Evolutionary conservation across 2,797 vertebrate species (phyloP), one percentile per base, ranked within the genome.

Genomic region (Meriones psammophilus): DNA sequence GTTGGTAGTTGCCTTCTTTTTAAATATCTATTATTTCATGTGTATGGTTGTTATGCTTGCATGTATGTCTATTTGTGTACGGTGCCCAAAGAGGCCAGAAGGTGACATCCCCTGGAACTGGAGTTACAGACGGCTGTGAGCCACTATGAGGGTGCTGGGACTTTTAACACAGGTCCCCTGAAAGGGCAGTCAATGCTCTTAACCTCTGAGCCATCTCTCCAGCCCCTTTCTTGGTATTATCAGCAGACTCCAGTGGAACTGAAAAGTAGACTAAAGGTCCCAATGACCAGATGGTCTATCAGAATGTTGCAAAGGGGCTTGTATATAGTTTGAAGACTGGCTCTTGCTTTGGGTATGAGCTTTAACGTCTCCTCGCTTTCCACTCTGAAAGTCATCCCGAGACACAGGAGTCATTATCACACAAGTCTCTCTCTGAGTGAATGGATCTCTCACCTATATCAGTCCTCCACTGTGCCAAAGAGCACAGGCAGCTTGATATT

Each of bases 371-470:
- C 85, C 26, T 33, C 33, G 71, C 17, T 8, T 42, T 54, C 73
- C 7, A 36, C 46, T 87, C 33, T 58, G 62, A 78, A 95, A 78
- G 30, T 80, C n/a, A 68, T 12, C 54, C 24, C 39, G 64, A 89
- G 50, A 89, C 15, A 7, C 36, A 17, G 6, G 0, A 71, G 56
- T 92, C 33, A 42, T 86, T 54, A 83, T 13, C 46, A 74, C 13
- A 8, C 20, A 50, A 71, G 54, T 22, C 36, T 33, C n/a, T 2
- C 8, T 91, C 69, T 22, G 77, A 74, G 36, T 92, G 60, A 80
- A 20, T 30, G 89, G 76, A 54, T 36, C 36, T 96, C 66, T 97
- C 89, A 94, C 83, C 91, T 93, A 77, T 2, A 58, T 91, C n/a
- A 78, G 28, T 13, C 58, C 30, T 18, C 84, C 17, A 68, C 36